Evolutionary conservation across 2,113 vertebrate species (phyloP), one percentile per base, ranked within the genome.

Genomic region (Centrocercus urophasianus): DNA sequence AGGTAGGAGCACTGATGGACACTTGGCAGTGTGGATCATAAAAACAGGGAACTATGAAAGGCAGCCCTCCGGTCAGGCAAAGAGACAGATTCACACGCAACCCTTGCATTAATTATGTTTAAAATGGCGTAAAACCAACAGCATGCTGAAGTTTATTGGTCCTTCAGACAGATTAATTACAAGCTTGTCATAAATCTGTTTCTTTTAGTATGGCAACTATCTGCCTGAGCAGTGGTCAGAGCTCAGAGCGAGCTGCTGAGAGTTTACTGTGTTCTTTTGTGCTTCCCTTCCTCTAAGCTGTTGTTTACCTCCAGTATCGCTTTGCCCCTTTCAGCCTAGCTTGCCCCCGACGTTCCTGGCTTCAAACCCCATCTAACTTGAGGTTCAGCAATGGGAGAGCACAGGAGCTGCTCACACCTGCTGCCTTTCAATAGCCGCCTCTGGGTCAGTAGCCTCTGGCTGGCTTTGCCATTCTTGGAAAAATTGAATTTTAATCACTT

Each of bases 391-490:
- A 24, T 2, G 28, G 78, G 82, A 82, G 59, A 87, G 61, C 71
- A 48, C 28, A 40, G 38, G 89, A 42, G 36, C 64, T 86, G 43
- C 73, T 77, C 75, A 24, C 88, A 64, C 87, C 79, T 92, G 83
- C 90, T 92, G 45, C 82, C 87, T 89, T 82, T 92, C 95, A 85
- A 42, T 76, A 50, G 47, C 74, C 88, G 77, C 92, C 79, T 91
- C 73, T 38, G 56, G 93, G 81, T 88, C 77, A 65, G 92, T 30
- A 64, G 92, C 95, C 95, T 94, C 86, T 96, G 79, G 84, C 88
- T 91, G 92, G 77, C 80, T 95, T 93, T 59, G 65, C 88, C 5
- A 8, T 67, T 74, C 88, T 82, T 66, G 86, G 65, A 34, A 56
- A 82, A 79, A 82, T 43, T 90, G 76, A 87, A 83, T 88, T 88